Evolutionary conservation across 1,140 invertebrate species (phyloP).

Genomic region (Druon quercuslanigerum): DNA sequence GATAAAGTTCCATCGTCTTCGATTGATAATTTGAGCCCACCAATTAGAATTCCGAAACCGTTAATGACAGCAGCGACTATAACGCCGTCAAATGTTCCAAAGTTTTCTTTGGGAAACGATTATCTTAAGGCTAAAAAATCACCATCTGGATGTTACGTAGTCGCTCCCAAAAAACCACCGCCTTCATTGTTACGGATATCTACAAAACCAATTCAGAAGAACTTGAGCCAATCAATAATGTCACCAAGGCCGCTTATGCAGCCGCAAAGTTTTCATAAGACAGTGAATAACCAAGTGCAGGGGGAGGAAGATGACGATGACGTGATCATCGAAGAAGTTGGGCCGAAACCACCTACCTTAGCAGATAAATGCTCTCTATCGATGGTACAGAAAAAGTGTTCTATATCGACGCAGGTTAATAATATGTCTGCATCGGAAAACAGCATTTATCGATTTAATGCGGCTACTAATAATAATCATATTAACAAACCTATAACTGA

Average conservation of each 20-base stretch:
- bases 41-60: slow-evolving; percentile 8
- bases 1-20: not conserved
- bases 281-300: not conserved
- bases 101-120: not conserved
- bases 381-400: slow-evolving; percentile 36
- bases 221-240: not conserved
- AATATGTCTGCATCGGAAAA: slow-evolving; percentile 35
- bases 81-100: slow-evolving; percentile 3
- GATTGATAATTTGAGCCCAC: not conserved
- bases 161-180: not conserved
- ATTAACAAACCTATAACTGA: not conserved
- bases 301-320: not conserved
- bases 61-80: not conserved
- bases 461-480: not conserved
- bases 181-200: slow-evolving; percentile 4
- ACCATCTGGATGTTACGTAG: not conserved
- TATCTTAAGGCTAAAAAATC: not conserved
- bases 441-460: not conserved
- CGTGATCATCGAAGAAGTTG: not conserved
- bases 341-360: not conserved
- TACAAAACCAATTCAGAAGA: slow-evolving; percentile 12
- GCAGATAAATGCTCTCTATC: not conserved
- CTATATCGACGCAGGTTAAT: slow-evolving; percentile 47
- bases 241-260: not conserved
- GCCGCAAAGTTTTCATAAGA: not conserved